A percentile compares a stretch with the other conserved stretches of the same genome.
Conservation (phyloP, 2,797 vertebrate genomes). For the Dermochelys coriacea region DNA sequence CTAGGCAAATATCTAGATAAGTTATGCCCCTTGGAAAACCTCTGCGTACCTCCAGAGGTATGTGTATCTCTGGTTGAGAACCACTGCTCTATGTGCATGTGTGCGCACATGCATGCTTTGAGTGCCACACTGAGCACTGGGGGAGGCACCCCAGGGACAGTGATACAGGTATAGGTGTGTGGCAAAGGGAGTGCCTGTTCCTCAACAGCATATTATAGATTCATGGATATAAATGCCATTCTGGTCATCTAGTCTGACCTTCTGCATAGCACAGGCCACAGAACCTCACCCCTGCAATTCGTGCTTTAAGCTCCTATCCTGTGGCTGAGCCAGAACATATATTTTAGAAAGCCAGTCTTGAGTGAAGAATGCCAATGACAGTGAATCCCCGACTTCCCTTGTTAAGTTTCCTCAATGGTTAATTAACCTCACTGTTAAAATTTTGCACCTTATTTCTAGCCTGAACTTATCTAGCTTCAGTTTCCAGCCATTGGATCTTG, state of each 20-base stretch:
- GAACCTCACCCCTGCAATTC: neutral
- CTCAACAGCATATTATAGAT: neutral
- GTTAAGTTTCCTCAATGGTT: constrained; percentile 16
- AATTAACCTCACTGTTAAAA: neutral
- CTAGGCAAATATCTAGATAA: too few species aligned
- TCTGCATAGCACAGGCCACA: neutral
- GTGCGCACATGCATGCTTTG: fast-evolving
- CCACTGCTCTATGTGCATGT: neutral
- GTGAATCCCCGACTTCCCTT: constrained; percentile 9
- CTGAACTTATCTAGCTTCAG: constrained; percentile 9
- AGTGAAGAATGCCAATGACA: neutral
- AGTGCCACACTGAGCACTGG: neutral
- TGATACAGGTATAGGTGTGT: neutral
- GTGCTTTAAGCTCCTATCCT: constrained; percentile 6
- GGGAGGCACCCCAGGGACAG: neutral
- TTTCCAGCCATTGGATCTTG: constrained; percentile 9
- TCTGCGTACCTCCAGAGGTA: too few species aligned
- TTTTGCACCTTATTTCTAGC: constrained; percentile 46
- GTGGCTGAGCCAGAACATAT: neutral
- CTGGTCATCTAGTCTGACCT: neutral
- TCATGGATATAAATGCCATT: neutral
- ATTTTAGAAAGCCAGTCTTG: constrained; percentile 27
- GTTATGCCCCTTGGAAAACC: too few species aligned
- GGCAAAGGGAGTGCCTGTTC: neutral
- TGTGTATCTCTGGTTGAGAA: too few species aligned